Percentiles rank a stretch among this genome's conserved stretches.
These are phyloP conservation scores for Teleiodes luculella DNA, from an alignment of 2,888 invertebrate genomes.

Conservation along the genomic window DNA sequence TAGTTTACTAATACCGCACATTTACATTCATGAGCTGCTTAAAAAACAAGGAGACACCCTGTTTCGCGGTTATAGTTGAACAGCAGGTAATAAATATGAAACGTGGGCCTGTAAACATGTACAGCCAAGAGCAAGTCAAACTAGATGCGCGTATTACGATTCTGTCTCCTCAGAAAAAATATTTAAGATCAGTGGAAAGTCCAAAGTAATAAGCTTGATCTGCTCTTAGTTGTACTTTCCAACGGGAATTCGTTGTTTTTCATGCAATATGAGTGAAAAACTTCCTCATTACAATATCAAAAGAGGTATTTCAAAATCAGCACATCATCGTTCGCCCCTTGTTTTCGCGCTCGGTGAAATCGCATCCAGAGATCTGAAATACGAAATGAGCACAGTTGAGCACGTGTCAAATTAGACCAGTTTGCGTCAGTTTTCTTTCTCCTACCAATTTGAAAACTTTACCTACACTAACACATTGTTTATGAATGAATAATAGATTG, in stretches of 20 bases:
- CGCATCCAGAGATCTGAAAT: constrained; percentile 47
- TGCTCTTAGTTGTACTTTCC: too few species aligned
- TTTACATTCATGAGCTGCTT: constrained; percentile 57
- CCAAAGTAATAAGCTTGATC: too few species aligned
- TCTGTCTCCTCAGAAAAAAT: too few species aligned
- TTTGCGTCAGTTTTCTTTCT: constrained; percentile 57
- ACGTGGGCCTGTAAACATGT: constrained; percentile 38
- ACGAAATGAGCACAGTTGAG: constrained; percentile 51
- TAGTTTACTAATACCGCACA: constrained; percentile 5
- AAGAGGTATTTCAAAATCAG: constrained; percentile 44
- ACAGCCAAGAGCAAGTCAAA: too few species aligned
- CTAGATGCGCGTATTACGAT: too few species aligned
- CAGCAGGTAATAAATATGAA: constrained; percentile 68
- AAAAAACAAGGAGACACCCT: constrained; percentile 46
- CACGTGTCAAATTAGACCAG: constrained; percentile 50
- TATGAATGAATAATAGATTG: too few species aligned
- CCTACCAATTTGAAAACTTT: constrained; percentile 29
- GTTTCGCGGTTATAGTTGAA: constrained; percentile 52
- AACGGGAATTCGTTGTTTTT: constrained; percentile 39
- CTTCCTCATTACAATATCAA: constrained; percentile 43
- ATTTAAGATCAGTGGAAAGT: too few species aligned
- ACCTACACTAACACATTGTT: too few species aligned
- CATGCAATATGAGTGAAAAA: constrained; percentile 41
- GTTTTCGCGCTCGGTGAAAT: constrained; percentile 52
- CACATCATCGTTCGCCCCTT: constrained; percentile 31